Evolutionary conservation across 2,113 vertebrate species (phyloP), one percentile per base, ranked within the genome.

Genomic region (Boleophthalmus pectinirostris): DNA sequence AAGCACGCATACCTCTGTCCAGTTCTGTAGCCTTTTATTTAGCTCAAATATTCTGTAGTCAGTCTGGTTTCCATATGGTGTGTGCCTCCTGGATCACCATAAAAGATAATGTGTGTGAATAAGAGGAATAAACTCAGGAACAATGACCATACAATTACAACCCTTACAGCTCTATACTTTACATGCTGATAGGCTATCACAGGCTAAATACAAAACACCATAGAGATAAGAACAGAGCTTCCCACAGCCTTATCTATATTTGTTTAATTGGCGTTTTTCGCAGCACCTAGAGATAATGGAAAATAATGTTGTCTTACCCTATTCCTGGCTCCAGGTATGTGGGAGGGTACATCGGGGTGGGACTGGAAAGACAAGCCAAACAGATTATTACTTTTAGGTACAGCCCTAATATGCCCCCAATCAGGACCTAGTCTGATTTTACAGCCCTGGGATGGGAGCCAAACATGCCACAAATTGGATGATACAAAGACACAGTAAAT

Each of bases 1-100:
- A 35, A 14, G 69, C 24, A 21, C 33, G 73, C 82, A 14, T 92
- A 97, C 98, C 96, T 99, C 98, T 86, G 96, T 97, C 96, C 97
- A 98, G 92, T 97, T 98, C 90, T 99, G 97, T 90, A 99, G 96
- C 77, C 97, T 93, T 83, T 99, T 99, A 91, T 99, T 99, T 90
- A 99, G 96, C 86, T 99, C 98, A 80, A 98, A 98, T 96, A 99
- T 97, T 93, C 98, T 96, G 94, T 99, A 99, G 92, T 99, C 96
- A 0, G 97, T 97, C 94, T 98, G 98, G 94, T 98, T 98, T 89
- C 96, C 96, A 23, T 97, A 97, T 8, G 96, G 96, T 68, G 98
- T 98, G 88, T 99, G 98, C 92, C 98, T 96, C 94, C 98, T 98
- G 92, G 61, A 85, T 54, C 45, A 70, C 12, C 65, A 74, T 2